Evolutionary conservation across 2,888 invertebrate species (phyloP), one percentile per base, ranked within the genome.

Genomic region (Dyspetes luteomarginatus): DNA sequence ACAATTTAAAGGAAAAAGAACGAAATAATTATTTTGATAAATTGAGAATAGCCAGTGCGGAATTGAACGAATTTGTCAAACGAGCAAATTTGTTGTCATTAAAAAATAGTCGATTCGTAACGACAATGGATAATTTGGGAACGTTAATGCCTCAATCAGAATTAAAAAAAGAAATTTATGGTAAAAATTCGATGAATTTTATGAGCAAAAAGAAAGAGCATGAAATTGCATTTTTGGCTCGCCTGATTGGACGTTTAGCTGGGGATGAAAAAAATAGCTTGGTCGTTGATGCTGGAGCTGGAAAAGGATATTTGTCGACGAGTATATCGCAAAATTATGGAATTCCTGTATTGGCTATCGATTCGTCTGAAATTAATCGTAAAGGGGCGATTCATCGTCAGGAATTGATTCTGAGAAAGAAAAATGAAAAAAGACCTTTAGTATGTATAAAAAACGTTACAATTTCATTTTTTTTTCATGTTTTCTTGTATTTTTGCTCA

Each of bases 201-300:
- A 97, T 97, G 96, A 95, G 94, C 2, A 93, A 93, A 62, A 97
- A 97, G 91, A 97, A 97, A 88, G 94, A 95, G 52, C 96, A 97
- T 89, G 97, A 97, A 93, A 88, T 91, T 48, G 86, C 87, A 73
- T 65, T 81, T 22, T 83, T 91, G 22, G 86, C 90, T 4, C 84
- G 84, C 71, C 64, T 89, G 3, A 71, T 90, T 17, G 84, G 81
- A 24, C 69, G 83, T 78, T 72, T 89, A 17, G 84, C 87, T 19
- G 43, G 81, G 22, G 45, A 78, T 4, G 28, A 58, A 19, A 79
- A 86, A 7, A 50, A 72, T 36, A 83, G 82, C 67, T 82, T 91
- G 43, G 85, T 91, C 7, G 89, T 98, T 15, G 98, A 98, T 90
- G 95, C 97, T 50, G 98, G 98, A 0, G 97, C 97, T 88, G 98